Percentiles rank a stretch among this genome's conserved stretches.
Conservation (phyloP, 2,888 invertebrate genomes). For the Odontocolon sp. region DNA sequence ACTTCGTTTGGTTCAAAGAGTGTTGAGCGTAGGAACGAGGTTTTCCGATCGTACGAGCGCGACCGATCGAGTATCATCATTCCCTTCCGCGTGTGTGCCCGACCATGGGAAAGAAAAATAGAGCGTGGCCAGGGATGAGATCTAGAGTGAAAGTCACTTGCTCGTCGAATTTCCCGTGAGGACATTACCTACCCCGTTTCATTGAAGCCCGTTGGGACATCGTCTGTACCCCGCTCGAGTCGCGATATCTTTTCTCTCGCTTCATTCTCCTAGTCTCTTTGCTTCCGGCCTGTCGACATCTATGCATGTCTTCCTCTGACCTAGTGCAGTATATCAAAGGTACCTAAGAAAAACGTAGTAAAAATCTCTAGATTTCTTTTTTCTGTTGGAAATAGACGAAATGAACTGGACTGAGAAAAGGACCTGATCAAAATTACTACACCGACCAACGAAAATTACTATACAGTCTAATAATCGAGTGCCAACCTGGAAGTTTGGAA, state of each 20-base stretch:
- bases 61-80: slow-evolving; percentile 52
- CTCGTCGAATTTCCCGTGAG: slow-evolving; percentile 59
- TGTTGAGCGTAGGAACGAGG: slow-evolving; percentile 2
- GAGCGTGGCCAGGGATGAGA: neutral
- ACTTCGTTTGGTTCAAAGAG: slow-evolving; percentile 38
- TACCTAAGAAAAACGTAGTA: too few relatives aligned
- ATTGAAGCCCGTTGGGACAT: slow-evolving; percentile 40
- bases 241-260: neutral
- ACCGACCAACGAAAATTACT: too few relatives aligned
- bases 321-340: neutral
- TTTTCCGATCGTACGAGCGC: slow-evolving; percentile 49
- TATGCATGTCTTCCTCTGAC: neutral
- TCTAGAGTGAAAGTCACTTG: slow-evolving; percentile 52
- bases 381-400: too few relatives aligned
- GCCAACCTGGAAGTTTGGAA: too few relatives aligned
- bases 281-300: slow-evolving; percentile 1
- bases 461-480: too few relatives aligned
- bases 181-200: slow-evolving; percentile 49
- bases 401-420: too few relatives aligned
- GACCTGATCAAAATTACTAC: too few relatives aligned
- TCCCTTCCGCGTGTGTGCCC: slow-evolving; percentile 25
- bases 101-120: slow-evolving; percentile 45
- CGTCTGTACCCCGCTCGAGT: neutral
- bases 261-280: slow-evolving; percentile 11
- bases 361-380: too few relatives aligned